Evolutionary conservation across 1,140 invertebrate species (phyloP), one percentile per base, ranked within the genome.

Genomic region (Sitophilus oryzae): DNA sequence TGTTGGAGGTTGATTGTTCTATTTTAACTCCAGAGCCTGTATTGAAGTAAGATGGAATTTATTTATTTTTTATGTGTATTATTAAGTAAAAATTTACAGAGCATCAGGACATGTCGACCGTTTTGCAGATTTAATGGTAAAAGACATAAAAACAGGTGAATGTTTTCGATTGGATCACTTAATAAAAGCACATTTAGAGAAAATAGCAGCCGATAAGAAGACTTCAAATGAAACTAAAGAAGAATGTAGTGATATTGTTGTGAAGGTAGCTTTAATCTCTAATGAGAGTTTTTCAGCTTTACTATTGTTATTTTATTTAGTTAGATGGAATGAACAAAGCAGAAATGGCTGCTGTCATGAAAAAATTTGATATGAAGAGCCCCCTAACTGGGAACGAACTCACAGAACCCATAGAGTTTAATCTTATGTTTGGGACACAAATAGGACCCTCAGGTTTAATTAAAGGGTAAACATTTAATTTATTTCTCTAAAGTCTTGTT

Each of bases 61-160:
- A 25, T 23, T 59, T 48, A 34, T 46, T 30, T 8, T 50, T 25
- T 14, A 37, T 11, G 45, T 3, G 14, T 25, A 50, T 36, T 45
- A n/a, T 3, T 22, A 41, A 47, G 10, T 37, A n/a, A 11, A n/a
- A n/a, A 21, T 48, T 48, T 76, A 48, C 68, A 85, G 82, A 70
- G 93, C 97, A 23, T 99, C 96, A 16, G 97, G 97, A 0, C 97
- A 99, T 75, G 95, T 99, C 0, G 97, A 99, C 65, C 81, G 96
- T 52, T 99, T 99, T 79, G 93, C 95, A 30, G 97, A 99, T 79
- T 82, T 96, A 40, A 99, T 99, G 96, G 96, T 98, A 0, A 99
- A 99, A 74, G 97, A 99, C 77, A 60, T 86, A 0, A 91, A 91
- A 69, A 94, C 80, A 60, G 97, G 96, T 5, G 96, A 98, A 69